Conservation (phyloP, 2,113 vertebrate species). For the Catharus bicknelli region DNA sequence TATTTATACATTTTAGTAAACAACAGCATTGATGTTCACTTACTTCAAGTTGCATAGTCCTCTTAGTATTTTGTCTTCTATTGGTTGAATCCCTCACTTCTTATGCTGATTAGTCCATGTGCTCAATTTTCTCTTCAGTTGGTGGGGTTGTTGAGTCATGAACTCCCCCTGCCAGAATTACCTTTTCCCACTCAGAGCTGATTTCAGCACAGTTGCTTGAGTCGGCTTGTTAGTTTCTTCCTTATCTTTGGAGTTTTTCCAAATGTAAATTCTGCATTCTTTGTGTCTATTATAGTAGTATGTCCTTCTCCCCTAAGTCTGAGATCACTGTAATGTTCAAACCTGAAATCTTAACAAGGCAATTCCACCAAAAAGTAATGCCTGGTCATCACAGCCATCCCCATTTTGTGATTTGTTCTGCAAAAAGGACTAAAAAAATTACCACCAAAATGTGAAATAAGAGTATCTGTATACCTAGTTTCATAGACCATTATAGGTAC, state of each 20-base stretch:
- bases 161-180: not conserved
- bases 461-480: not conserved
- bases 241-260: not conserved
- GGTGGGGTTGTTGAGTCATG: not conserved
- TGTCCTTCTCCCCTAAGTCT: not conserved
- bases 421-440: not conserved
- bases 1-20: not conserved
- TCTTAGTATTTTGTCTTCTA: not conserved
- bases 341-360: not conserved
- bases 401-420: not conserved
- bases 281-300: not conserved
- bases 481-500: not conserved
- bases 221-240: not conserved
- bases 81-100: not conserved
- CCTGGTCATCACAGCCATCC: not conserved
- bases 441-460: not conserved
- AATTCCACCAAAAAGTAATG: not conserved
- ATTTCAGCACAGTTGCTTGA: not conserved
- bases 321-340: not conserved
- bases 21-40: not conserved
- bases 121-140: not conserved
- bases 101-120: not conserved
- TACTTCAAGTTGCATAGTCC: not conserved
- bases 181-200: not conserved
- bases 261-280: not conserved